Evolutionary conservation across 2,888 invertebrate species (phyloP).

Genomic region (Aquatica leii): DNA sequence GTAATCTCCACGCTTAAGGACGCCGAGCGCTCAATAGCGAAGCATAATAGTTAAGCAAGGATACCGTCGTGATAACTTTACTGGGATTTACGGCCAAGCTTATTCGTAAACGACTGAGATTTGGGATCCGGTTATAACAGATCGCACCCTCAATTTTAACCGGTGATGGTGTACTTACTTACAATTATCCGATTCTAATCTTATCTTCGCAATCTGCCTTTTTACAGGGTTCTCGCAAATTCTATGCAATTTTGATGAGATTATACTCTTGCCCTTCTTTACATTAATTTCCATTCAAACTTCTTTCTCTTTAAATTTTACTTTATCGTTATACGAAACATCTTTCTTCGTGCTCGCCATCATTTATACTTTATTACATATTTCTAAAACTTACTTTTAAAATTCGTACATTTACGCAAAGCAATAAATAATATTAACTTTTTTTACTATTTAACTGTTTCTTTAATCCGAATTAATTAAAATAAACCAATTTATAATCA

Average conservation of each 20-base stretch:
- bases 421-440: too few species aligned
- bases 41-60: constrained; percentile 54
- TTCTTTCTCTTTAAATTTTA: not conserved
- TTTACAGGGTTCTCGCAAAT: constrained; percentile 14
- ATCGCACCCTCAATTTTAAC: constrained; percentile 41
- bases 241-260: constrained; percentile 26
- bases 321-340: constrained; percentile 2
- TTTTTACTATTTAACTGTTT: too few species aligned
- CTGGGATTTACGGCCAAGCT: constrained; percentile 53
- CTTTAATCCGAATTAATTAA: too few species aligned
- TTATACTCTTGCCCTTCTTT: not conserved
- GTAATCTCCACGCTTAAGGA: constrained; percentile 56
- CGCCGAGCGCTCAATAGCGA: constrained; percentile 50
- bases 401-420: not conserved
- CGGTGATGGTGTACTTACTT: constrained; percentile 32
- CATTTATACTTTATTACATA: not conserved
- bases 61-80: constrained; percentile 53
- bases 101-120: constrained; percentile 52
- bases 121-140: constrained; percentile 51
- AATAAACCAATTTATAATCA: too few species aligned
- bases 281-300: constrained; percentile 11
- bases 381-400: not conserved
- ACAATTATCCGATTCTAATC: constrained; percentile 38
- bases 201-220: constrained; percentile 28
- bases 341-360: not conserved